phyloP scores from a whole-genome alignment of 2,888 invertebrate genomes.

The Mycalesis mineus region DNA sequence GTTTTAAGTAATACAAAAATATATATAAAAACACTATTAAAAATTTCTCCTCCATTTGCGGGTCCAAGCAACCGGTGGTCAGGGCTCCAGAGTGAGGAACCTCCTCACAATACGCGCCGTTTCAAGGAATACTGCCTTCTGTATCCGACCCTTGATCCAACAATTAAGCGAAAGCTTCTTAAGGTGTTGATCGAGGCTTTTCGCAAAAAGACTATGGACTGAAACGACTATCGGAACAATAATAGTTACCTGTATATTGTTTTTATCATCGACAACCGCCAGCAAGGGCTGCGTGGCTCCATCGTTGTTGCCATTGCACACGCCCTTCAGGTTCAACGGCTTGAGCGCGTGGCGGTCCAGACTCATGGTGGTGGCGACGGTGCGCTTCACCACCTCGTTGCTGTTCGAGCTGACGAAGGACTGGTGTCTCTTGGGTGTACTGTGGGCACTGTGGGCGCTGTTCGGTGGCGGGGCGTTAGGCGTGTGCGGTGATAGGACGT shows the following conservation, averaged over 20 bases:
- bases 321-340: constrained; percentile 65
- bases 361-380: constrained; percentile 55
- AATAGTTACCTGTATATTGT: constrained; percentile 64
- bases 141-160: no score
- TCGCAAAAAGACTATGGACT: no score
- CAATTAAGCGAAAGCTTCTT: no score
- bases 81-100: no score
- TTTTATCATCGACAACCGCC: constrained; percentile 68
- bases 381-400: constrained; percentile 45
- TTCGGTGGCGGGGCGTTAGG: constrained; percentile 38
- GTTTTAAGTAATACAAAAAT: no score
- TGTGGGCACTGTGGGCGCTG: constrained; percentile 41
- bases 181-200: no score
- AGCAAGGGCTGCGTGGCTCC: constrained; percentile 53
- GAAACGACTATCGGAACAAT: no score
- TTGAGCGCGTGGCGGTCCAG: constrained; percentile 59
- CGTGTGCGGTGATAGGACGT: constrained; percentile 48
- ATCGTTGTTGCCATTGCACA: constrained; percentile 59
- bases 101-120: no score
- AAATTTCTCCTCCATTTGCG: no score
- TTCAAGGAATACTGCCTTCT: no score
- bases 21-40: no score
- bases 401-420: constrained; percentile 49
- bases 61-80: no score
- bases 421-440: constrained; percentile 54